Evolutionary conservation across 2,113 vertebrate species (phyloP).

Genomic region (Rousettus leschenaultii): DNA sequence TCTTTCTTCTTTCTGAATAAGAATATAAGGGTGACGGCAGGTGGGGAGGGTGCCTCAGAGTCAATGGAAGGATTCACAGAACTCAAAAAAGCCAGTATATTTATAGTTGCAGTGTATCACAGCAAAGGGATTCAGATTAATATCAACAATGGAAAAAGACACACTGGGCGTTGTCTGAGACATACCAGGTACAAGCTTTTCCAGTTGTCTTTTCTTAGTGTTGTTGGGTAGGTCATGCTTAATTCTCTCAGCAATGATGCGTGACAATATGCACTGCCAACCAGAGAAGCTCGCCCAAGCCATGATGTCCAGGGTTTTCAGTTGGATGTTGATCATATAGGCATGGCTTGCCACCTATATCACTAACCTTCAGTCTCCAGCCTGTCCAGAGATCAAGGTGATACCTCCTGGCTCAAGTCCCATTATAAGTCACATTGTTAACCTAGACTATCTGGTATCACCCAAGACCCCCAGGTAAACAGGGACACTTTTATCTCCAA

Average conservation of each 20-base stretch:
- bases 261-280: neutral
- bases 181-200: neutral
- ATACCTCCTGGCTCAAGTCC: neutral
- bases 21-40: neutral
- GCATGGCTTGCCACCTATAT: neutral
- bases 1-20: neutral
- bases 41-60: neutral
- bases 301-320: neutral
- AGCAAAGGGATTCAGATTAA: neutral
- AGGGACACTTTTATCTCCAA: neutral
- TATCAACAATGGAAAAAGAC: neutral
- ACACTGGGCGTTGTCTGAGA: neutral
- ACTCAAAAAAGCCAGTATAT: neutral
- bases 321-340: neutral
- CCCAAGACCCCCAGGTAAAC: neutral
- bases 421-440: neutral
- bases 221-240: neutral
- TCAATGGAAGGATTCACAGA: neutral
- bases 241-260: neutral
- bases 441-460: neutral
- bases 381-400: neutral
- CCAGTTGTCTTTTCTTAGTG: neutral
- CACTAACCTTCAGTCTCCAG: neutral
- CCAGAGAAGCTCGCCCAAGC: neutral
- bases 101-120: neutral